These are phyloP conservation scores for Ophioninae sp. DNA, from an alignment of 2,888 invertebrate species.

Conservation along the genomic window DNA sequence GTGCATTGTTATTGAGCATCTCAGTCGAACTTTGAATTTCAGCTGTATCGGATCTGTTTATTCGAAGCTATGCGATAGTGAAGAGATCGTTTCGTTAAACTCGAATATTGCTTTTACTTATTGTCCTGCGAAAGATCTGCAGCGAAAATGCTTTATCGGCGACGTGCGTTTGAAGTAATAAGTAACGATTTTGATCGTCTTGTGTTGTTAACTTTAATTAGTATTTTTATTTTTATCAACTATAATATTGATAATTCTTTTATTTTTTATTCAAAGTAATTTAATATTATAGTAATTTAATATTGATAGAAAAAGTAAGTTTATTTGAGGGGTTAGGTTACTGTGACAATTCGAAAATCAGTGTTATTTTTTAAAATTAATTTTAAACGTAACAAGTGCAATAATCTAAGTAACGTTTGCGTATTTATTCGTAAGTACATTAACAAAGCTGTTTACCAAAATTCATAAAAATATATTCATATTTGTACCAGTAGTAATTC, in stretches of 20 bases:
- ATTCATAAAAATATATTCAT: too few relatives aligned
- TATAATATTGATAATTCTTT: background rate
- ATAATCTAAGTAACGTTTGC: too few relatives aligned
- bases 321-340: too few relatives aligned
- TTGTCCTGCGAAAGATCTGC: background rate
- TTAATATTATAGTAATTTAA: background rate
- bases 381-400: too few relatives aligned
- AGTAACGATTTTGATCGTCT: background rate
- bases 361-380: too few relatives aligned
- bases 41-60: background rate
- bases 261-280: background rate
- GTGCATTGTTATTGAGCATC: background rate
- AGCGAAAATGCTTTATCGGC: background rate
- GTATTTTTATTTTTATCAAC: background rate
- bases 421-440: too few relatives aligned
- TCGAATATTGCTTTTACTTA: background rate
- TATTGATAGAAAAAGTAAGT: background rate
- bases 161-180: background rate
- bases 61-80: background rate
- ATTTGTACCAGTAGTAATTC: too few relatives aligned
- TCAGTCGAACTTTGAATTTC: background rate
- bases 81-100: background rate
- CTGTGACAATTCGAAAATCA: too few relatives aligned
- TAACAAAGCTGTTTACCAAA: too few relatives aligned
- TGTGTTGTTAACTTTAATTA: background rate